Base-by-base conservation (phyloP, 2,888 invertebrate species). In the Spilosoma lubricipeda region DNA sequence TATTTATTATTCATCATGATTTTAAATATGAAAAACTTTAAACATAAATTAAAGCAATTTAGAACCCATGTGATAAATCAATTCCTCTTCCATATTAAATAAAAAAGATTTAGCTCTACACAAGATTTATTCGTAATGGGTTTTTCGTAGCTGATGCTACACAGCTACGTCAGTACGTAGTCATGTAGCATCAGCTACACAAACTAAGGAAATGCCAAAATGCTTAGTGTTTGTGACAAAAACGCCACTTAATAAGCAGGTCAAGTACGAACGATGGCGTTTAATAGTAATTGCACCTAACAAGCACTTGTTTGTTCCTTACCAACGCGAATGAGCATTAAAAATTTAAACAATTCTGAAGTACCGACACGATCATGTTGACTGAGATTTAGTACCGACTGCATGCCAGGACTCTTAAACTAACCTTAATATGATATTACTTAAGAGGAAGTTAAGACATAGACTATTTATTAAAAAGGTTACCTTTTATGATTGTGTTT, bases 291-390 rank as follows among this genome's bases (percentile, higher is more conserved):
- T 80, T 82, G 79, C 70, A 77, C 65, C 71, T 78, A 83, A 84
- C 77, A 71, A 82, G 77, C 79, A 76, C 77, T 81, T 82, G 79
- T 84, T 84, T 82, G 80, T 85, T 81, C 71, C 78, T 78, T 72
- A 82, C 76, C 64, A 70, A 63, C 27, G 56, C 65, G 45, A 66
- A 45, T 75, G 27, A 73, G 77, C 71, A 70, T 74, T 73, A 45
- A 79, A 81, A 30, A 75, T 36, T 67, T 52, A 73, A 77, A 59
- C 67, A 78, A 79, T 77, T 70, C 67, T 75, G 27, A 75, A 33
- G 69, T 79, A 72, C 81, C 74, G 71, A 82, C 80, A 80, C 81
- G 82, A 78, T 42, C 23, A 20, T 70, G 45, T 66, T 67, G 13
- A 42, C n/a, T 73, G 75, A 30, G 39, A 33, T 73, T 71, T 45